A percentile compares a stretch with the other conserved stretches of the same genome.
Conservation (phyloP, 2,113 vertebrate genomes). For the Sebastes fasciatus region DNA sequence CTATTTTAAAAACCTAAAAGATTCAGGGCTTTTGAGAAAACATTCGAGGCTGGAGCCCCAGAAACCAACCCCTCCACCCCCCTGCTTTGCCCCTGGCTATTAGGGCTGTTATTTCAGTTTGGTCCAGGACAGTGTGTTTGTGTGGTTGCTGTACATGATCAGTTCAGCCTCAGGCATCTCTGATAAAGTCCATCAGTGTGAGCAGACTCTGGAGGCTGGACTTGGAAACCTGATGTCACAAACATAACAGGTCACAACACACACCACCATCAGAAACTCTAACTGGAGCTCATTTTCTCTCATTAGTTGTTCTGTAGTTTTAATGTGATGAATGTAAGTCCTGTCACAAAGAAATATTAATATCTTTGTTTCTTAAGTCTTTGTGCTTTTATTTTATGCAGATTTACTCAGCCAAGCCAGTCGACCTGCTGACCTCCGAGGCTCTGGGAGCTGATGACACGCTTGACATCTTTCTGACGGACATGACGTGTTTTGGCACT, state of each 20-base stretch:
- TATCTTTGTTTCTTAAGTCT: background rate
- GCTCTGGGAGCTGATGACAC: background rate
- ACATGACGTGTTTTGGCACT: background rate
- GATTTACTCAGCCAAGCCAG: background rate
- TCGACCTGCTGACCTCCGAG: background rate
- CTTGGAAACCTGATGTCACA: background rate
- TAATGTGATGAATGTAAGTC: background rate
- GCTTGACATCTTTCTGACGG: background rate
- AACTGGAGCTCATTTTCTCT: background rate
- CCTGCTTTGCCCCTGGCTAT: too few relatives aligned
- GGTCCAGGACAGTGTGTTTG: background rate
- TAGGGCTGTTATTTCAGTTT: too few relatives aligned
- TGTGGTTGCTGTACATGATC: background rate
- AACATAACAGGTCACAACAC: background rate
- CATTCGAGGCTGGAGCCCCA: too few relatives aligned
- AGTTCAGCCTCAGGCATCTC: constrained; percentile 1
- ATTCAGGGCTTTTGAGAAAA: too few relatives aligned
- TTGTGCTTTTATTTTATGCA: background rate
- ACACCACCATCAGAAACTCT: background rate
- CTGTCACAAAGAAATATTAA: background rate
- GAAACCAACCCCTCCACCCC: too few relatives aligned
- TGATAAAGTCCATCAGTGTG: background rate
- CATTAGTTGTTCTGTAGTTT: background rate
- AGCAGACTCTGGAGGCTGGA: background rate
- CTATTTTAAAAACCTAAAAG: too few relatives aligned